Percentiles rank a stretch among this genome's conserved stretches.
Conservation (phyloP, 2,113 vertebrate species). For the Limnothrissa miodon region DNA sequence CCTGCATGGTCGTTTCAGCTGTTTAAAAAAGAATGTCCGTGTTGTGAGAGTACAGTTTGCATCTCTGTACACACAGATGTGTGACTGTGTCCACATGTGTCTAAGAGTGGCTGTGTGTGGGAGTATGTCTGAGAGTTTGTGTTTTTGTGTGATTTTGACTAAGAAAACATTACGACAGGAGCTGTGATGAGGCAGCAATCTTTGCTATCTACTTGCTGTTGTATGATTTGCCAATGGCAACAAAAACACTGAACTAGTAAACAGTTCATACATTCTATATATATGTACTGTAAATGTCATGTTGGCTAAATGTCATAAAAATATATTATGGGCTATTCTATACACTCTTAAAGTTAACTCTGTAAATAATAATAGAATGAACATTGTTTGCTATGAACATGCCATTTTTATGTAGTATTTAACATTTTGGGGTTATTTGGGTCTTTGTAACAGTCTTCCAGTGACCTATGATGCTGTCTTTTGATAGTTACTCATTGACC, state of each 20-base stretch:
- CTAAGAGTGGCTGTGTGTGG: background rate
- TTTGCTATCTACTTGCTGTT: slow-evolving; percentile 41
- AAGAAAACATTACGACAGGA: background rate
- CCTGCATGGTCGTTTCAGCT: slow-evolving; percentile 27
- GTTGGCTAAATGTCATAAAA: background rate
- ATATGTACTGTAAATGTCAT: background rate
- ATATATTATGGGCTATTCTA: background rate
- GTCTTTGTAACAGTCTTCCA: slow-evolving; percentile 22
- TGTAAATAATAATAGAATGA: background rate
- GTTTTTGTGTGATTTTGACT: background rate
- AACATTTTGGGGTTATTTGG: slow-evolving; percentile 13
- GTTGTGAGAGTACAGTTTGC: slow-evolving; percentile 1
- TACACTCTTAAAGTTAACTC: background rate
- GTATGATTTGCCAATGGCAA: slow-evolving; percentile 13
- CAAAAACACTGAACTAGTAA: slow-evolving; percentile 18
- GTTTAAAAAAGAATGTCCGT: background rate
- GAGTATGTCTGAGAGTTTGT: background rate
- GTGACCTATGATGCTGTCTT: background rate
- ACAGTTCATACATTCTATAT: background rate
- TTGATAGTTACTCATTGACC: slow-evolving; percentile 21
- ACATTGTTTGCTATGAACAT: background rate
- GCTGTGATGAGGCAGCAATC: slow-evolving; percentile 41
- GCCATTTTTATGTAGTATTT: background rate
- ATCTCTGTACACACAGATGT: slow-evolving; percentile 13
- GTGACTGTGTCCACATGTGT: background rate